Conservation (phyloP, 2,113 vertebrate genomes). For the Phoxinus phoxinus region DNA sequence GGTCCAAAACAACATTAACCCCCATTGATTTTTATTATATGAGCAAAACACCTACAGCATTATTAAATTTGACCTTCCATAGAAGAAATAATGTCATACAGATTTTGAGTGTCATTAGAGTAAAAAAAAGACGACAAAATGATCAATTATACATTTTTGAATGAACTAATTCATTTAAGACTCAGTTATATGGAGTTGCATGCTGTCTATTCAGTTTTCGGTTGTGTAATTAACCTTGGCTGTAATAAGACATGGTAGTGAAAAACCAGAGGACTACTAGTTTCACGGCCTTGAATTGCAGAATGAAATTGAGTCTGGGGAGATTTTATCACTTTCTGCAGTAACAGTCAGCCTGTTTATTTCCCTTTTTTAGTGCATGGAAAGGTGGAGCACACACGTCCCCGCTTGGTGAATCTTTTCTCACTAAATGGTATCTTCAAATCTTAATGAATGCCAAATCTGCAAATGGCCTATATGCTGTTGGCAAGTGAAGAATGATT, state of each 20-base stretch:
- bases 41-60: too few relatives aligned
- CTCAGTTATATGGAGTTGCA: neutral
- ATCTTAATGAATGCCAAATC: slow-evolving; percentile 53
- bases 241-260: slow-evolving; percentile 33
- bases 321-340: slow-evolving; percentile 41
- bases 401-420: slow-evolving; percentile 44
- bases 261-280: slow-evolving; percentile 39
- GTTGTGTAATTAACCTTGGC: slow-evolving; percentile 22
- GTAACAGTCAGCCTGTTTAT: slow-evolving; percentile 54
- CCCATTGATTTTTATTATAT: too few relatives aligned
- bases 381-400: slow-evolving; percentile 33
- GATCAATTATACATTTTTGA: neutral
- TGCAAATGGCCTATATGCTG: slow-evolving; percentile 49
- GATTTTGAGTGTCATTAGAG: neutral
- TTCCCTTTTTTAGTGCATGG: slow-evolving; percentile 47
- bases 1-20: too few relatives aligned
- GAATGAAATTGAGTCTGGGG: slow-evolving; percentile 44
- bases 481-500: slow-evolving; percentile 52
- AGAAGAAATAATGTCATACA: neutral
- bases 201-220: neutral
- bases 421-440: slow-evolving; percentile 54
- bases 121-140: neutral
- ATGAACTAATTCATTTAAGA: neutral
- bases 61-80: too few relatives aligned
- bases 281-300: slow-evolving; percentile 45